These are phyloP conservation scores for Eristalis tenax DNA, from an alignment of 2,888 invertebrate species.

Conservation along the genomic window DNA sequence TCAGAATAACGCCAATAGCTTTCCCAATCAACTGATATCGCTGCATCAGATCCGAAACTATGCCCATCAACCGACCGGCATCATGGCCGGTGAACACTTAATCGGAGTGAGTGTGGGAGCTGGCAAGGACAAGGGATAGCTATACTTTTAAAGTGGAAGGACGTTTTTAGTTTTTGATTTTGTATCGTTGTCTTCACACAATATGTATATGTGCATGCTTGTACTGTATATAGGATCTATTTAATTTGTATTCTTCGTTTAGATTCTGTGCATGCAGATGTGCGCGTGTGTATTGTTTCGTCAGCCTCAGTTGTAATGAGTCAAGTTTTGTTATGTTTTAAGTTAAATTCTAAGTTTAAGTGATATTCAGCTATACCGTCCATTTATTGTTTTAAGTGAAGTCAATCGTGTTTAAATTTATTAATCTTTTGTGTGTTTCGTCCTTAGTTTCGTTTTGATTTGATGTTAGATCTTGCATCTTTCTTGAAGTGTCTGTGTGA, in stretches of 20 bases:
- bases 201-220: not conserved
- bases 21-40: constrained; percentile 96
- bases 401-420: not conserved
- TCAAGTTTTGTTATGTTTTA: constrained; percentile 11
- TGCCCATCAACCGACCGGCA: constrained; percentile 92
- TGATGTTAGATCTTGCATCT: not conserved
- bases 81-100: constrained; percentile 87
- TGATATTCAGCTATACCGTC: constrained; percentile 47
- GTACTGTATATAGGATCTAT: not conserved
- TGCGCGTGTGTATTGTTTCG: constrained; percentile 19
- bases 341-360: constrained; percentile 5
- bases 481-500: not conserved
- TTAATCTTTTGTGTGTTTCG: not conserved
- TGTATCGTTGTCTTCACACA: not conserved
- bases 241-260: not conserved
- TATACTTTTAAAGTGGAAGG: constrained; percentile 77
- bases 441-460: not conserved
- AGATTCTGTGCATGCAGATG: not conserved
- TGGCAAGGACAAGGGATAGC: constrained; percentile 81
- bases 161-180: not conserved
- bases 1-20: constrained; percentile 84
- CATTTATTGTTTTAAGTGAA: constrained; percentile 26
- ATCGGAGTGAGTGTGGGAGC: constrained; percentile 82
- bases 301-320: constrained; percentile 48
- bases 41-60: constrained; percentile 98